Evolutionary conservation across 2,113 vertebrate species (phyloP), one percentile per base, ranked within the genome.

Genomic region (Jacana jacana): DNA sequence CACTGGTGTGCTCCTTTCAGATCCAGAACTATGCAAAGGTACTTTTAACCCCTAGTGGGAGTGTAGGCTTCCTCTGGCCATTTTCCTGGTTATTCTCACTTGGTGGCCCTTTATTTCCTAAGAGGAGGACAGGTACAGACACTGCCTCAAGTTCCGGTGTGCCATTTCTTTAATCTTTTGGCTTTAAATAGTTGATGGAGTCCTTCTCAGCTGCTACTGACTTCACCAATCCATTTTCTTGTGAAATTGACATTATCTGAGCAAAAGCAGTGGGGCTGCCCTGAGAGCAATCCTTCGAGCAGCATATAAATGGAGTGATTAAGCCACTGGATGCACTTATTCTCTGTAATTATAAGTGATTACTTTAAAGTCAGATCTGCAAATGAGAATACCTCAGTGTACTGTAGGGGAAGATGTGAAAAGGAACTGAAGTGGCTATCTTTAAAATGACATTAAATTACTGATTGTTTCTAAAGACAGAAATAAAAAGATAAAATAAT

Each of bases 321-420:
- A 96, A 91, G 66, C 90, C 54, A 88, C 92, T 93, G 65, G 69
- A 92, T 95, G 88, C 91, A 65, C 91, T 88, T 92, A 71, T 87
- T 81, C 61, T 81, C 83, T 89, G 70, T 90, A 96, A 96, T 96
- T 96, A 84, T 42, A 86, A 96, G 77, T 81, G 91, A 94, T 96
- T 96, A 89, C 93, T 95, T 91, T 84, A 81, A 95, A 95, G 89
- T 93, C 86, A 95, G 69, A 95, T 93, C 86, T 95, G 86, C 83
- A 94, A 81, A 92, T 92, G 94, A 91, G 86, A 89, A 89, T 92
- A 95, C 77, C 89, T 93, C 61, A 81, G 52, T 81, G 64, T 92
- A 75, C 42, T 65, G 73, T 64, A 64, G 61, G 42, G 54, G 57
- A 91, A 79, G 86, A 95, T 61, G 77, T 58, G n/a, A 84, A 96